phyloP scores from a whole-genome alignment of 2,113 vertebrate species.

The Gallinago paraguaiae region DNA sequence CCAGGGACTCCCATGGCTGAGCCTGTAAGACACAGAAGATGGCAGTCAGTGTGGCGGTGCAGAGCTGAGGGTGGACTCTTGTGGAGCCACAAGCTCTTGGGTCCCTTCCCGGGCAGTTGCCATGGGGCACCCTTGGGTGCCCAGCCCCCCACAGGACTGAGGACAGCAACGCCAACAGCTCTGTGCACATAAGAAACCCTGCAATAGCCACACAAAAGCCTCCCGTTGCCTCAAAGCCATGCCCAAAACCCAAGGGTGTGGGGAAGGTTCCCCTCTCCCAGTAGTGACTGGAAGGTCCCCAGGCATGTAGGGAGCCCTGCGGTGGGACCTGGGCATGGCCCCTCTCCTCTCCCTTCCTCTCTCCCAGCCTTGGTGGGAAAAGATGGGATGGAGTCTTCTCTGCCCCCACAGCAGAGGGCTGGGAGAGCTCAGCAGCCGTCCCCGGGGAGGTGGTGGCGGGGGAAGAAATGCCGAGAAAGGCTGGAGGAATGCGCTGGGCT shows the following conservation, averaged over 20 bases:
- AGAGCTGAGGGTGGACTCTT: not conserved
- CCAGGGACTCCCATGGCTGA: not conserved
- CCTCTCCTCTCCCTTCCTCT: not conserved
- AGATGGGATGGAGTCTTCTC: not conserved
- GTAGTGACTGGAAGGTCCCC: not conserved
- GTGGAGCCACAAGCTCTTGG: not conserved
- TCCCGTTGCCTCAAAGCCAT: not conserved
- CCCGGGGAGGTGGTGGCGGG: not conserved
- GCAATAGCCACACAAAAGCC: fast-evolving
- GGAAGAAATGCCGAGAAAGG: not conserved
- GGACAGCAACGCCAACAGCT: not conserved
- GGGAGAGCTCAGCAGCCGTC: not conserved
- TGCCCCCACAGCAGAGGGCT: not conserved
- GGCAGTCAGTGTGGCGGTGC: not conserved
- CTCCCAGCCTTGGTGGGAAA: not conserved
- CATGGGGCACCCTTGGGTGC: not conserved
- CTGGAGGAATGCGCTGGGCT: not conserved
- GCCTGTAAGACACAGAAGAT: constrained; percentile 35
- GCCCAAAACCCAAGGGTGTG: fast-evolving
- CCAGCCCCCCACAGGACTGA: not conserved
- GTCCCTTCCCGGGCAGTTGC: not conserved
- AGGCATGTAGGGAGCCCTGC: fast-evolving
- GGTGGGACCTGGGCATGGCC: not conserved
- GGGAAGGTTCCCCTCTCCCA: fast-evolving
- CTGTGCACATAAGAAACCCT: not conserved